A percentile compares a stretch with the other conserved stretches of the same genome.
Evolutionary conservation across 2,797 vertebrate species (phyloP).

Genomic region (Arrhamphus sclerolepis): DNA sequence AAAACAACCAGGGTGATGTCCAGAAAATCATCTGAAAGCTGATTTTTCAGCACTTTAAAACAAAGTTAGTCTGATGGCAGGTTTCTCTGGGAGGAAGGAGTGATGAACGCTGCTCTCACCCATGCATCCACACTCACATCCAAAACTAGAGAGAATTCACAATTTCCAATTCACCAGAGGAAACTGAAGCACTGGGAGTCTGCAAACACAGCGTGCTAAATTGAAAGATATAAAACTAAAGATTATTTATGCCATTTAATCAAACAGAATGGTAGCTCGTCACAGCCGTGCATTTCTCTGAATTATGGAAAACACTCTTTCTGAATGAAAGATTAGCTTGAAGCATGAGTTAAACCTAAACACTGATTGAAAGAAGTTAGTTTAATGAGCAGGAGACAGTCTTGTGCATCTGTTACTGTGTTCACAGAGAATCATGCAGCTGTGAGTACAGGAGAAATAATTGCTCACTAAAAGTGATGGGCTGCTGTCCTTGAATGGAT

Average conservation of each 20-base stretch:
- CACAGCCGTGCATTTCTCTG: slow-evolving; percentile 9
- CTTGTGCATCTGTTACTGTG: slow-evolving; percentile 14
- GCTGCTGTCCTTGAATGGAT: not conserved
- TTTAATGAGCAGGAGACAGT: slow-evolving; percentile 19
- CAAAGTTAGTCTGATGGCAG: slow-evolving; percentile 20
- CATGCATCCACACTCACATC: slow-evolving; percentile 17
- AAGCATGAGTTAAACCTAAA: slow-evolving; percentile 15
- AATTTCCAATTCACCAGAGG: slow-evolving; percentile 27
- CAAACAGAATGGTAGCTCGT: not conserved
- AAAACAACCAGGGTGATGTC: not conserved
- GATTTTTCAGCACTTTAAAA: no score
- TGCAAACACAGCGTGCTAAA: slow-evolving; percentile 1
- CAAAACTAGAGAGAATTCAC: slow-evolving; percentile 17
- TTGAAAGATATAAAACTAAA: slow-evolving; percentile 1
- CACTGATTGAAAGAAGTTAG: slow-evolving; percentile 7
- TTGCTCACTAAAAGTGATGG: not conserved
- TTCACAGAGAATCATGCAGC: not conserved
- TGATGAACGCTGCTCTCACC: slow-evolving; percentile 13
- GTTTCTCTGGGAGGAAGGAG: slow-evolving; percentile 7
- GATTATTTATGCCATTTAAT: no score
- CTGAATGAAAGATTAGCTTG: slow-evolving; percentile 23
- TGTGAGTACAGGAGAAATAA: not conserved
- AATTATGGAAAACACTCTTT: slow-evolving; percentile 13
- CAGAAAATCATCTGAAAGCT: slow-evolving; percentile 11
- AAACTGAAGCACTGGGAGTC: not conserved